Base-by-base conservation (phyloP, 1,140 invertebrate genomes). In the Cyclargus thomasi region DNA sequence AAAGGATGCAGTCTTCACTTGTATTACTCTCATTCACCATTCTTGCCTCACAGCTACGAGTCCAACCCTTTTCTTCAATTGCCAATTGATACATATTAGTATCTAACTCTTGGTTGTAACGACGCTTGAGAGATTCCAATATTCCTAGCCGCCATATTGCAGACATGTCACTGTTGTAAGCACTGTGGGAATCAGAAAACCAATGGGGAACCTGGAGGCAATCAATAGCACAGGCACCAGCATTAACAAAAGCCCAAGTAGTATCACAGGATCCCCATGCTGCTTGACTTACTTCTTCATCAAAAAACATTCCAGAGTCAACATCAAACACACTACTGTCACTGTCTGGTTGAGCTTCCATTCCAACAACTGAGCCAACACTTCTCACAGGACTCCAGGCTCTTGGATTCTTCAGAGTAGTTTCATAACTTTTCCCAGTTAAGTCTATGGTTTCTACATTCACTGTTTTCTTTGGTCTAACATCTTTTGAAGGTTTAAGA, bases 341-440 rank as follows among this genome's bases (percentile, higher is more conserved):
- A 67, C 94, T 94, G 83, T 96, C 95, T 14, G 95, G 95, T 84
- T 96, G 95, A 23, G 94, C 95, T 90, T 96, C 95, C 77, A 94
- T 94, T 14, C 95, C 95, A 21, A 94, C 92, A 36, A 96, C 94
- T 36, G 95, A 96, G 5, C 95, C 95, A 14, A 96, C 95, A 72
- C 95, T 96, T 72, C 95, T 93, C 14, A 96, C 94, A 16, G 95
- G 95, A 81, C 95, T 96, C 95, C 95, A 96, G 20, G 95, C 95
- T 77, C 95, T 92, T 36, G 95, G 95, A 90, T 95, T 95, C 70
- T 93, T 93, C 80, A 77, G 94, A 74, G 89, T 95, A 92, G 75
- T 92, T 77, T 91, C 94, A 93, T 80, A 95, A 92, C 73, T 91
- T 90, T 77, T 86, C 75, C 94, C 94, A 92, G 87, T 94, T 83